Percentiles rank a stretch among this genome's conserved stretches.
phyloP scores from a whole-genome alignment of 2,797 vertebrate genomes.

The Fringilla coelebs region DNA sequence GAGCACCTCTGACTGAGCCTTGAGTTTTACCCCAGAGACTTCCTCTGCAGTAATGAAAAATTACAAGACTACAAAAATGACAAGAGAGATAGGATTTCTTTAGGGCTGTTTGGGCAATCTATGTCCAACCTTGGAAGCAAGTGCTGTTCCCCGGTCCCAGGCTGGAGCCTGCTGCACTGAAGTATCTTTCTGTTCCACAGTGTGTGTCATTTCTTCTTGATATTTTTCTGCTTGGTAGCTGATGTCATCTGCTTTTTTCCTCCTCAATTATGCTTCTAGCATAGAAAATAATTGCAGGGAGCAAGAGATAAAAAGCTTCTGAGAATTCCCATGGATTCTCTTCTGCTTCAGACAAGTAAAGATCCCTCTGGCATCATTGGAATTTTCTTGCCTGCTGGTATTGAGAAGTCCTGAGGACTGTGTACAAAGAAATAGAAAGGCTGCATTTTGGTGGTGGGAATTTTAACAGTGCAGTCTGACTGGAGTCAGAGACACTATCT shows the following conservation, averaged over 20 bases:
- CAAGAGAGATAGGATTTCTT: background rate
- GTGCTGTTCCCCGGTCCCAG: background rate
- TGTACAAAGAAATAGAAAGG: slow-evolving; percentile 13
- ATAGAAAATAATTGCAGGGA: slow-evolving; percentile 44
- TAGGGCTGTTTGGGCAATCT: background rate
- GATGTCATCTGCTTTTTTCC: slow-evolving; percentile 19
- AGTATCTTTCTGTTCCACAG: slow-evolving; percentile 18
- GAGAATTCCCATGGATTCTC: slow-evolving; percentile 48
- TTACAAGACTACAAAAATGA: background rate
- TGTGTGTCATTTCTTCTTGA: background rate
- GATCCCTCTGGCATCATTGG: slow-evolving; percentile 14
- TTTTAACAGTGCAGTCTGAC: slow-evolving; percentile 9
- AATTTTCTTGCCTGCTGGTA: slow-evolving; percentile 27
- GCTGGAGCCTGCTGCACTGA: background rate
- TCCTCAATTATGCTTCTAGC: slow-evolving; percentile 15
- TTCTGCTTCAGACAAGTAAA: slow-evolving; percentile 24
- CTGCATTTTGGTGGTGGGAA: slow-evolving; percentile 40
- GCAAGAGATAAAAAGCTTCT: slow-evolving; percentile 27
- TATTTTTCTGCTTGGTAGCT: slow-evolving; percentile 11
- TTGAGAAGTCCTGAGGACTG: background rate
- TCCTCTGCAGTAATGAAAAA: background rate
- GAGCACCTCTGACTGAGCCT: background rate
- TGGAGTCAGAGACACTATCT: slow-evolving; percentile 49
- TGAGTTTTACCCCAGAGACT: background rate
- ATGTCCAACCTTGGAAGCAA: background rate